A percentile compares a stretch with the other conserved stretches of the same genome.
Evolutionary conservation across 2,113 vertebrate genomes (phyloP).

Genomic region (Cyphomyrus discorhynchus): DNA sequence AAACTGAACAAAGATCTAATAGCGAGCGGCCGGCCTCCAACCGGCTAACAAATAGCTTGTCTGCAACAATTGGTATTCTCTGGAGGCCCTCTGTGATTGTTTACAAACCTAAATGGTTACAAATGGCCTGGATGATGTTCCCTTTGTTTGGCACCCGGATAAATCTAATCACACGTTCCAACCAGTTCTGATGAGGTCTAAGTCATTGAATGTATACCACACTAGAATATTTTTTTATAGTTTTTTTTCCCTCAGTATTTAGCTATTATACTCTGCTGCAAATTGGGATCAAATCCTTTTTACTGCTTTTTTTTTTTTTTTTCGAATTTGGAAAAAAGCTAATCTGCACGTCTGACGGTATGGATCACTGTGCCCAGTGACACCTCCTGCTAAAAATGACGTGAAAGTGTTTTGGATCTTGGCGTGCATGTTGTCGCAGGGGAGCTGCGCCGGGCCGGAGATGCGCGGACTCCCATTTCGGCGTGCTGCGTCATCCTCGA

Average conservation of each 20-base stretch:
- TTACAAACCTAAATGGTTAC: conserved; percentile 23
- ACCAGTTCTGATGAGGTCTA: neutral
- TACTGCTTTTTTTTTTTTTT: neutral
- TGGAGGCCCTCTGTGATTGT: neutral
- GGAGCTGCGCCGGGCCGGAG: neutral
- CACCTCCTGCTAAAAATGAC: neutral
- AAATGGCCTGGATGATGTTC: conserved; percentile 7
- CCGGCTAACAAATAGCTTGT: conserved; percentile 4
- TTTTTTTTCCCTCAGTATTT: neutral
- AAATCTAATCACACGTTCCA: neutral
- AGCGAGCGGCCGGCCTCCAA: neutral
- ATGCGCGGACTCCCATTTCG: neutral
- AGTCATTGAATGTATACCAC: neutral
- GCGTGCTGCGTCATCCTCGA: too few species aligned
- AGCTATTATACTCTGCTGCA: neutral
- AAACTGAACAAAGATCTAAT: conserved; percentile 1
- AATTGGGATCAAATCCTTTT: neutral
- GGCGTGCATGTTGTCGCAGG: neutral
- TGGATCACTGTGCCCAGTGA: too few species aligned
- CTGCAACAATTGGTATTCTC: conserved; percentile 6
- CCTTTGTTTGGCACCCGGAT: neutral
- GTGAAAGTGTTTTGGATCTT: neutral
- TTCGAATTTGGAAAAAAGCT: neutral
- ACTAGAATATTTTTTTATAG: neutral
- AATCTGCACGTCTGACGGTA: neutral